Evolutionary conservation across 1,140 invertebrate genomes (phyloP).

Genomic region (Bradysia coprophila): DNA sequence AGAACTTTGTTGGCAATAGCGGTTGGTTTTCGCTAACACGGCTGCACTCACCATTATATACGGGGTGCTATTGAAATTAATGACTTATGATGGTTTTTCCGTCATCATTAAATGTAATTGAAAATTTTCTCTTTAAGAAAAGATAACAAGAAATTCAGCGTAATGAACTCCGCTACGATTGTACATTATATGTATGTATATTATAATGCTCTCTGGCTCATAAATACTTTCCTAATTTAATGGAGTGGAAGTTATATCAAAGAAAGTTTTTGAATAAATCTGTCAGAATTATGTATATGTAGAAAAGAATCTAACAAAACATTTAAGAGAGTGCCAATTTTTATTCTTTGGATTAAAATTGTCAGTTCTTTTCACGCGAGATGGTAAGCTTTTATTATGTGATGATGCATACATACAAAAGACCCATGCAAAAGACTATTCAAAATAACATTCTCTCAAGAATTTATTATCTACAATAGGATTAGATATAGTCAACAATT

Average conservation of each 20-base stretch:
- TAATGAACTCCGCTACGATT: not conserved
- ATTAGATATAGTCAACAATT: no score
- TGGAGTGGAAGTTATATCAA: not conserved
- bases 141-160: not conserved
- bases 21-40: not conserved
- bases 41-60: no score
- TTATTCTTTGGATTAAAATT: no score
- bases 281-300: not conserved
- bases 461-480: no score
- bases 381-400: no score
- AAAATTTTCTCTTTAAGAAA: not conserved
- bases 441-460: no score
- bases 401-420: no score
- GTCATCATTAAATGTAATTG: not conserved
- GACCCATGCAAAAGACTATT: no score
- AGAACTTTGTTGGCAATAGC: not conserved
- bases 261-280: not conserved
- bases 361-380: no score
- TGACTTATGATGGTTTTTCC: not conserved
- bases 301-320: no score
- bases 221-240: not conserved
- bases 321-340: no score
- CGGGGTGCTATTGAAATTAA: not conserved
- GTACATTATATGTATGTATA: no score
- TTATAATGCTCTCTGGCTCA: not conserved